Conservation (phyloP, 2,888 invertebrate genomes). For the Epistrophella euchroma region DNA sequence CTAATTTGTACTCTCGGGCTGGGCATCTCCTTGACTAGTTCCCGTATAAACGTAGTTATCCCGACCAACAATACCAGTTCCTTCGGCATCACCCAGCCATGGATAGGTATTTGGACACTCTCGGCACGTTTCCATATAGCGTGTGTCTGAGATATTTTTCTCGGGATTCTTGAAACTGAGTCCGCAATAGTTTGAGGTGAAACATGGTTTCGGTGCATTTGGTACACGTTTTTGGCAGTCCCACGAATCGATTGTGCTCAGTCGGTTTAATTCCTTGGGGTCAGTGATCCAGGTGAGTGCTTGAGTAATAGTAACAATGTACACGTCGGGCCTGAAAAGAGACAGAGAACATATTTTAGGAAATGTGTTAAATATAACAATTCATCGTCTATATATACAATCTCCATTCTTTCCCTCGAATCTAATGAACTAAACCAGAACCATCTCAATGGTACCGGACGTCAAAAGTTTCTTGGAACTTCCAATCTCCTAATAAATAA, state of each 20-base stretch:
- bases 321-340: constrained; percentile 90
- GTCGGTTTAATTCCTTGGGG: constrained; percentile 88
- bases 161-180: constrained; percentile 91
- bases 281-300: constrained; percentile 96
- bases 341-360: constrained; percentile 42
- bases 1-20: constrained; percentile 62
- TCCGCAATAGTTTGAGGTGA: constrained; percentile 92
- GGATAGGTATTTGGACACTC: constrained; percentile 94
- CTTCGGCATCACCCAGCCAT: constrained; percentile 94
- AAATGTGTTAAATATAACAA: constrained; percentile 57
- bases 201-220: constrained; percentile 90
- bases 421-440: constrained; percentile 49
- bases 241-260: constrained; percentile 92
- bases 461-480: constrained; percentile 49
- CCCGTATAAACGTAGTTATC: constrained; percentile 88
- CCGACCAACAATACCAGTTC: constrained; percentile 90
- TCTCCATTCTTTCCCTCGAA: not conserved
- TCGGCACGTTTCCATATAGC: constrained; percentile 94
- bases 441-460: constrained; percentile 44
- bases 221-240: constrained; percentile 90
- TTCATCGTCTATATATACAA: constrained; percentile 42
- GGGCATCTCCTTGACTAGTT: constrained; percentile 72
- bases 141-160: constrained; percentile 90
- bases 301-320: constrained; percentile 94
- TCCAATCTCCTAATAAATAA: constrained; percentile 18